Evolutionary conservation across 2,113 vertebrate genomes (phyloP).

Genomic region (Trichomycterus rosablanca): DNA sequence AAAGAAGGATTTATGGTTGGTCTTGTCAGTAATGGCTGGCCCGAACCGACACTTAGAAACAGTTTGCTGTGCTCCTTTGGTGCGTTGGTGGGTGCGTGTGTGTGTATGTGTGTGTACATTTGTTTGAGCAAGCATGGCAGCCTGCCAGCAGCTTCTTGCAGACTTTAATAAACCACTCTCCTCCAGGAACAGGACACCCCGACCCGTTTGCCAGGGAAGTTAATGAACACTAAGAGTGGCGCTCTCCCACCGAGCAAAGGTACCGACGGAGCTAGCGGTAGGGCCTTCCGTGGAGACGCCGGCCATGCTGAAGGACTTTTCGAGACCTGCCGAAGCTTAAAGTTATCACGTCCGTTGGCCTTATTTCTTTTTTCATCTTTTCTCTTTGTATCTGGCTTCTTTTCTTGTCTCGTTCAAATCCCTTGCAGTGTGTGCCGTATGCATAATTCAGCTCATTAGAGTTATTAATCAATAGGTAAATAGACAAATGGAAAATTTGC

Average conservation of each 20-base stretch:
- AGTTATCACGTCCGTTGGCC: neutral
- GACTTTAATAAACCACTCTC: slow-evolving; percentile 30
- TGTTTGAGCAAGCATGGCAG: slow-evolving; percentile 16
- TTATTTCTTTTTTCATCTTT: neutral
- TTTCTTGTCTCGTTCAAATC: neutral
- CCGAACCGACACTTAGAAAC: slow-evolving; percentile 69
- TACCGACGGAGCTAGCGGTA: neutral
- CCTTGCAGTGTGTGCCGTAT: neutral
- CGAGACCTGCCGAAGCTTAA: slow-evolving; percentile 2
- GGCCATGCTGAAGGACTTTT: neutral
- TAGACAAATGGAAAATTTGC: no score
- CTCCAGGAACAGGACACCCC: slow-evolving; percentile 37
- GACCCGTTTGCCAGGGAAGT: slow-evolving; percentile 25
- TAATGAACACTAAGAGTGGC: slow-evolving; percentile 24
- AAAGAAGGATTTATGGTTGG: slow-evolving; percentile 60
- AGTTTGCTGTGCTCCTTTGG: slow-evolving; percentile 56
- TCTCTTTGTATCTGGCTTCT: neutral
- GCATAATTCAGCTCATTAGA: no score
- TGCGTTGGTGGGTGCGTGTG: slow-evolving; percentile 57
- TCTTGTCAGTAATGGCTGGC: slow-evolving; percentile 64
- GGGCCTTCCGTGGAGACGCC: neutral
- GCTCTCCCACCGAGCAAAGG: slow-evolving; percentile 5
- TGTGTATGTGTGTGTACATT: neutral
- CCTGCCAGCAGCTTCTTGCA: slow-evolving; percentile 25
- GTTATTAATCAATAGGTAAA: no score